Conservation (phyloP, 2,888 invertebrate genomes). For the Synergus gifuensis region DNA sequence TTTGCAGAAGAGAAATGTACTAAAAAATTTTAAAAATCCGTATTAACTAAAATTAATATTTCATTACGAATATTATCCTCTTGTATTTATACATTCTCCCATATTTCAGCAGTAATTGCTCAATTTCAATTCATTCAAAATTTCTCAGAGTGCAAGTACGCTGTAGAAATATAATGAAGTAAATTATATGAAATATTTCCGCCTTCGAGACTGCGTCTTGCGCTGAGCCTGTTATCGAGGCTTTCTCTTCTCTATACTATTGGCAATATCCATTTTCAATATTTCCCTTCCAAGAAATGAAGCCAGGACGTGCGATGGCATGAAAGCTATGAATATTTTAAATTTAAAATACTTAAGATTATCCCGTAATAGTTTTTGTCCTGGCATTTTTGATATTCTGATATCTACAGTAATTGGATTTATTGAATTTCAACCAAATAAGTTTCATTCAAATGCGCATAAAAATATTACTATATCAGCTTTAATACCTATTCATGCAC, state of each 20-base stretch:
- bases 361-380: constrained; percentile 36
- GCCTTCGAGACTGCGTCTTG: constrained; percentile 20
- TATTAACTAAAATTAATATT: background rate
- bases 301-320: constrained; percentile 37
- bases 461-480: background rate
- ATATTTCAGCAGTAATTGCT: background rate
- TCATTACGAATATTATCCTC: background rate
- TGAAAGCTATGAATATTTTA: constrained; percentile 49
- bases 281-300: constrained; percentile 47
- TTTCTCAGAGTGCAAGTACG: background rate
- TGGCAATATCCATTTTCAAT: constrained; percentile 53
- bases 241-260: constrained; percentile 43
- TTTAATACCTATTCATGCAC: background rate
- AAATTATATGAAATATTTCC: constrained; percentile 32
- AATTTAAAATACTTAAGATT: constrained; percentile 47
- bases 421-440: constrained; percentile 23
- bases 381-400: constrained; percentile 20
- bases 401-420: constrained; percentile 33
- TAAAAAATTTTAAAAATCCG: background rate
- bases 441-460: constrained; percentile 30
- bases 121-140: background rate
- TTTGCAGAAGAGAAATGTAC: background rate
- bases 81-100: no score
- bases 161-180: constrained; percentile 27
- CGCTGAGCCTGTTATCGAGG: constrained; percentile 32